These are phyloP conservation scores for Haliaeetus leucogaster DNA, from an alignment of 2,113 vertebrate genomes.

Conservation along the genomic window DNA sequence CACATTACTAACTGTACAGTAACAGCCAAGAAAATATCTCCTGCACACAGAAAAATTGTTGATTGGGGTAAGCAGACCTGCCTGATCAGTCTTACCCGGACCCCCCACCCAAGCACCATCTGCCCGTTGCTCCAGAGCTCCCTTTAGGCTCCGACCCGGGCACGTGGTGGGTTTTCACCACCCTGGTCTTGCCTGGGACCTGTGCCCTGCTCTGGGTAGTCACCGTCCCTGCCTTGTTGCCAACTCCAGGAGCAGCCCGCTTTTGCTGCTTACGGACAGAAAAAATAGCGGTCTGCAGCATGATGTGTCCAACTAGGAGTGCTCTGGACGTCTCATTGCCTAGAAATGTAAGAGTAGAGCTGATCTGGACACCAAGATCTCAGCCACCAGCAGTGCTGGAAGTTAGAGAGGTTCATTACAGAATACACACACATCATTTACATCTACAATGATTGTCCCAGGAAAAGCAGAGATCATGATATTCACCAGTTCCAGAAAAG, in stretches of 20 bases:
- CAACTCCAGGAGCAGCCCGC: neutral
- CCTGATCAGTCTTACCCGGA: neutral
- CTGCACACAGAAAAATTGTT: neutral
- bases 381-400: neutral
- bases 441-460: neutral
- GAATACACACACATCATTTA: neutral
- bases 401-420: neutral
- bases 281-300: neutral
- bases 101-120: neutral
- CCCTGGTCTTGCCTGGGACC: neutral
- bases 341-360: neutral
- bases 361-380: neutral
- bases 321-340: neutral
- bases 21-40: neutral
- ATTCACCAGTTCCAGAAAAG: neutral
- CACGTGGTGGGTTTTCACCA: neutral
- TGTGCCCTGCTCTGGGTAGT: neutral
- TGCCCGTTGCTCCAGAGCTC: neutral
- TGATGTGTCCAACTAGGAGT: neutral
- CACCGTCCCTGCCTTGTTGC: neutral
- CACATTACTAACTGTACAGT: neutral
- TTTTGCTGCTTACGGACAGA: neutral
- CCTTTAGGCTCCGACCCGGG: neutral
- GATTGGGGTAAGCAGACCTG: neutral
- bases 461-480: neutral